These are phyloP conservation scores for Nylanderia fulva DNA, from an alignment of 1,140 invertebrate species.

Conservation along the genomic window DNA sequence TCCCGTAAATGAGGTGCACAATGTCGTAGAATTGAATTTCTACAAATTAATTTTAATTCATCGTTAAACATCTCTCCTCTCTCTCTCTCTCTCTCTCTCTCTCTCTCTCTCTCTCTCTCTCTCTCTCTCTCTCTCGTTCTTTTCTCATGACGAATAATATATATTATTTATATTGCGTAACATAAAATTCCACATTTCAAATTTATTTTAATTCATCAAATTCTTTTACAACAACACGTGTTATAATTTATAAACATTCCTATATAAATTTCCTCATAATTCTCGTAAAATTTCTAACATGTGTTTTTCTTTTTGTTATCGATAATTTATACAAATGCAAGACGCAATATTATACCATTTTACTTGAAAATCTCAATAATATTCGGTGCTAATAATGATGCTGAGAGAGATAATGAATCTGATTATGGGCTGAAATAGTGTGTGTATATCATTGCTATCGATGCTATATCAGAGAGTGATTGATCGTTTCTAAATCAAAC, in stretches of 20 bases:
- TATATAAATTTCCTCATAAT: background rate
- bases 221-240: background rate
- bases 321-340: background rate
- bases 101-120: background rate
- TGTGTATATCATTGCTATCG: slow-evolving; percentile 31
- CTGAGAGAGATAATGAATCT: background rate
- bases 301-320: background rate
- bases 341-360: background rate
- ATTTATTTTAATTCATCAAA: background rate
- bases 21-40: background rate
- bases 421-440: too few species aligned
- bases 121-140: too few species aligned
- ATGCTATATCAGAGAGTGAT: slow-evolving; percentile 22
- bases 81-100: too few species aligned
- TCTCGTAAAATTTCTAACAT: background rate
- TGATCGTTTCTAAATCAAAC: slow-evolving; percentile 65
- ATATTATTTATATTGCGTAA: background rate
- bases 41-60: slow-evolving; percentile 2
- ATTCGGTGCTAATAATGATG: slow-evolving; percentile 3
- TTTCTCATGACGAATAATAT: background rate
- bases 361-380: background rate
- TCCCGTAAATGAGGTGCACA: background rate
- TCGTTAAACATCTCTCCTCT: background rate
- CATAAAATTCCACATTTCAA: background rate
- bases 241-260: background rate